phyloP scores from a whole-genome alignment of 2,797 vertebrate genomes.

The Amniataba percoides region DNA sequence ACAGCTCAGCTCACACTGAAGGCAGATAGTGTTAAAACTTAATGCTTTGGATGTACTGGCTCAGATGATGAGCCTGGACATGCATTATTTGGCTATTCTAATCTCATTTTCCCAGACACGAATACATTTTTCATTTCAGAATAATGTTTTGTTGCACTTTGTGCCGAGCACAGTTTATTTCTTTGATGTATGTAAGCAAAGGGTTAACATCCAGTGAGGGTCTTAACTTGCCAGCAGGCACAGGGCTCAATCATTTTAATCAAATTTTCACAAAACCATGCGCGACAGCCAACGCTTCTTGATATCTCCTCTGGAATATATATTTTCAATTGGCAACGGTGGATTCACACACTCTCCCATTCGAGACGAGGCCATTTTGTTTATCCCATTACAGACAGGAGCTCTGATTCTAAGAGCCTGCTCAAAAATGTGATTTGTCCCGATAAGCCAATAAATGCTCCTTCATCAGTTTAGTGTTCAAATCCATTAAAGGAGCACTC shows the following conservation, averaged over 20 bases:
- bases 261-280: conserved; percentile 55
- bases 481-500: conserved; percentile 75
- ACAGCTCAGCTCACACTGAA: conserved; percentile 26
- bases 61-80: conserved; percentile 14
- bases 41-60: neutral
- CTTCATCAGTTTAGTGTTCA: conserved; percentile 78
- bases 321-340: conserved; percentile 47
- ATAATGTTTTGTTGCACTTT: conserved; percentile 23
- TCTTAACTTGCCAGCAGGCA: conserved; percentile 45
- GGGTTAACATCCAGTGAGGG: conserved; percentile 46
- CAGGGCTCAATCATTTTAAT: conserved; percentile 58
- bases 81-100: conserved; percentile 14
- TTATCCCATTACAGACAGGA: conserved; percentile 69
- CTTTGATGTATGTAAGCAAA: conserved; percentile 26
- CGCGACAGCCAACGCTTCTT: conserved; percentile 19
- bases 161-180: conserved; percentile 7
- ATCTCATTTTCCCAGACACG: conserved; percentile 21
- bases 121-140: neutral
- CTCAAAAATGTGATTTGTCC: conserved; percentile 71
- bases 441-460: conserved; percentile 79
- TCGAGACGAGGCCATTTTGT: conserved; percentile 57
- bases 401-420: conserved; percentile 63
- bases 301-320: conserved; percentile 42
- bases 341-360: conserved; percentile 49
- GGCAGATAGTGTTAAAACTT: conserved; percentile 3